Evolutionary conservation across 2,888 invertebrate species (phyloP).

Genomic region (Sclerodermus sp.): DNA sequence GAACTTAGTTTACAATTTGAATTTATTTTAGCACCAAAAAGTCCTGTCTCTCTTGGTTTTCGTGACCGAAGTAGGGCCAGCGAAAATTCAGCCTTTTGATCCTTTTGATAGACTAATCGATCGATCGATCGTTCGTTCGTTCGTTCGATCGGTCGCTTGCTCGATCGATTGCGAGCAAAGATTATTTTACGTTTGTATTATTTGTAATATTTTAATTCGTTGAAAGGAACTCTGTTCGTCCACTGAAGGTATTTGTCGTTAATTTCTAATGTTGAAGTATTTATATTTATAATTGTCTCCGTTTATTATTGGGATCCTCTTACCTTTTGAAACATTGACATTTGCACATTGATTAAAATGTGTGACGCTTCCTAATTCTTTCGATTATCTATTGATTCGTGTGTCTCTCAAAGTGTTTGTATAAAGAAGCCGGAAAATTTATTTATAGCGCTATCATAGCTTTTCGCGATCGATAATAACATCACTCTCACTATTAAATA

Average conservation of each 20-base stretch:
- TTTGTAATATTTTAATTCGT: constrained; percentile 29
- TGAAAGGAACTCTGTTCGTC: constrained; percentile 31
- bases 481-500: constrained; percentile 3
- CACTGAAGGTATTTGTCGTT: constrained; percentile 35
- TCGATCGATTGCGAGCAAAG: too few species aligned
- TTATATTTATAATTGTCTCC: constrained; percentile 26
- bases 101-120: not conserved
- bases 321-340: constrained; percentile 15
- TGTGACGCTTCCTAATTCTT: not conserved
- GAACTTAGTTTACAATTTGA: constrained; percentile 78
- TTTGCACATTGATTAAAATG: constrained; percentile 8
- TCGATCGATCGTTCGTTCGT: constrained; percentile 4
- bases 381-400: too few species aligned
- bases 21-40: constrained; percentile 77
- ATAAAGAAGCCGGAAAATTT: too few species aligned
- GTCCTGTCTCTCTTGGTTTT: constrained; percentile 71
- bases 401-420: constrained; percentile 1
- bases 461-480: too few species aligned
- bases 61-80: constrained; percentile 41
- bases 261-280: constrained; percentile 28
- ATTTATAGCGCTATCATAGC: too few species aligned
- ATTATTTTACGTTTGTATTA: constrained; percentile 23
- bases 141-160: constrained; percentile 14
- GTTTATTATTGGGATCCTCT: constrained; percentile 14
- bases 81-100: not conserved